These are phyloP conservation scores for Selene dorsalis DNA, from an alignment of 2,797 vertebrate species.

Conservation along the genomic window DNA sequence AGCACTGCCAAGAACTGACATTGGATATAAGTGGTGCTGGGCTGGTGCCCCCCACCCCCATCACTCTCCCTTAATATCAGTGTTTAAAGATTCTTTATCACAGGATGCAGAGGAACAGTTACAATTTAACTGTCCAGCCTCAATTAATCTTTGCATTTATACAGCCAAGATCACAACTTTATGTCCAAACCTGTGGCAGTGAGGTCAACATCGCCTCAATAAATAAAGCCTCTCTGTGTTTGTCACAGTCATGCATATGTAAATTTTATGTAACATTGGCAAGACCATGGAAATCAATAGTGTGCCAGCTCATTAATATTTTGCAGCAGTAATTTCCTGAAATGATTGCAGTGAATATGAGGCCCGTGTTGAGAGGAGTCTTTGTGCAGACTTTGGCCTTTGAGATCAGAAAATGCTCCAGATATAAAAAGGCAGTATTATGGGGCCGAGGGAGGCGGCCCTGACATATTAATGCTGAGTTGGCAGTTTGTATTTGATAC, in stretches of 20 bases:
- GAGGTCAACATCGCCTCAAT: neutral
- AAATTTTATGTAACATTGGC: constrained; percentile 35
- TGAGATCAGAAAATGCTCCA: constrained; percentile 36
- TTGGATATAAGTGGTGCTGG: neutral
- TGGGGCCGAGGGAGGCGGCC: constrained; percentile 27
- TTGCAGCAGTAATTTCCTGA: constrained; percentile 13
- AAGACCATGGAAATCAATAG: constrained; percentile 1
- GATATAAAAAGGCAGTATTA: constrained; percentile 40
- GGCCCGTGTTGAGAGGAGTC: constrained; percentile 35
- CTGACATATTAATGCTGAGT: constrained; percentile 47
- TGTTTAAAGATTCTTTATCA: neutral
- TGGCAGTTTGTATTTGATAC: constrained; percentile 35
- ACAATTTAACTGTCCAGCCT: constrained; percentile 10
- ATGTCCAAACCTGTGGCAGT: neutral
- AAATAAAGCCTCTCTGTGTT: constrained; percentile 38
- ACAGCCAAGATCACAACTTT: constrained; percentile 8
- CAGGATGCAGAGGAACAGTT: neutral
- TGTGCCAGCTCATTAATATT: constrained; percentile 33
- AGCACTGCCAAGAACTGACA: neutral
- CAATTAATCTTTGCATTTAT: neutral
- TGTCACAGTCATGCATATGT: constrained; percentile 19
- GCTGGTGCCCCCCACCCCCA: neutral
- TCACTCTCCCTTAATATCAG: neutral
- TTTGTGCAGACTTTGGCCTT: constrained; percentile 37
- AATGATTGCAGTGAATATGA: constrained; percentile 17